Evolutionary conservation across 2,113 vertebrate species (phyloP).

Genomic region (Garra rufa): DNA sequence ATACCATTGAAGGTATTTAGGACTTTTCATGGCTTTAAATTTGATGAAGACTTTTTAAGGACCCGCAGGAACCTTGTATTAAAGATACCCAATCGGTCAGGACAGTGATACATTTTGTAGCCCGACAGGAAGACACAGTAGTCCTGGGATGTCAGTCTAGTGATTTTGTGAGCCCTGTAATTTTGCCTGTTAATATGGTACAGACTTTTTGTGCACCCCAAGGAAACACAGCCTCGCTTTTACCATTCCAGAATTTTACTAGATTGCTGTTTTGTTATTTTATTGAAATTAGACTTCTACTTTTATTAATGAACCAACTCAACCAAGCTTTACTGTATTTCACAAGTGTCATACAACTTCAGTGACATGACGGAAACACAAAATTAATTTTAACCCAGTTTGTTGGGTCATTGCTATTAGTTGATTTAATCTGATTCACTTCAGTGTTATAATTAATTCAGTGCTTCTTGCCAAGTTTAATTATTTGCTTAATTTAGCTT

Average conservation of each 20-base stretch:
- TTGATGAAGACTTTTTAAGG: no score
- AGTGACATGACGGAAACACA: not conserved
- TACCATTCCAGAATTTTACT: not conserved
- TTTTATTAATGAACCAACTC: not conserved
- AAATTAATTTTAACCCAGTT: not conserved
- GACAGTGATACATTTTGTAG: no score
- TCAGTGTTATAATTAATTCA: not conserved
- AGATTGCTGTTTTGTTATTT: not conserved
- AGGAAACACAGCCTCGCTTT: not conserved
- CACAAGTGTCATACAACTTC: not conserved
- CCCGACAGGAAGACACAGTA: no score
- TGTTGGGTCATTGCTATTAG: not conserved
- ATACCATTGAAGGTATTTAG: no score
- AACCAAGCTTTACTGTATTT: not conserved
- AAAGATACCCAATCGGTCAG: no score
- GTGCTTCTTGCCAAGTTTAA: not conserved
- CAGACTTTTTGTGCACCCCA: not conserved
- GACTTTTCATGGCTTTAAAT: no score
- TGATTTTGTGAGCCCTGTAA: no score
- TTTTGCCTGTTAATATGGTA: not conserved
- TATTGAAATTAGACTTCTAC: not conserved
- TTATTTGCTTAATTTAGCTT: slow-evolving; percentile 17
- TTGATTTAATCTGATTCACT: not conserved
- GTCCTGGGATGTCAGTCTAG: no score
- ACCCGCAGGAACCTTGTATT: no score